Conservation (phyloP, 2,888 invertebrate species). For the Rhynchonema sp. region DNA sequence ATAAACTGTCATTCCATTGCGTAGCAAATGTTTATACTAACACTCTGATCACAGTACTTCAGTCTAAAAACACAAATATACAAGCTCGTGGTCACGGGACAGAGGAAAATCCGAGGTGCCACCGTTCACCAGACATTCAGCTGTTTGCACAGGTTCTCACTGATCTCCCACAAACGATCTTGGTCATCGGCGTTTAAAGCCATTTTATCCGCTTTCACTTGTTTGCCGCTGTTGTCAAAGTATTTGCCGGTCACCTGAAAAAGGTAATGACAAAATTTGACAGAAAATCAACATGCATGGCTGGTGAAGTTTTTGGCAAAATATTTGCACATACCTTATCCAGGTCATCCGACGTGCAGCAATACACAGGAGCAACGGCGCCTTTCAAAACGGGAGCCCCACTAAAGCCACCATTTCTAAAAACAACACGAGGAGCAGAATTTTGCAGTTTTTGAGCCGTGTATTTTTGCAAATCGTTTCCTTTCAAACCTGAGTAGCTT, state of each 20-base stretch:
- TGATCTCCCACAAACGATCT: constrained; percentile 5
- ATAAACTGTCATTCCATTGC: no score
- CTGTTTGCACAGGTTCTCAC: constrained; percentile 1
- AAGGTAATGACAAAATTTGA: not conserved
- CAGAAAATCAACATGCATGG: not conserved
- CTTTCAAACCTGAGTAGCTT: constrained; percentile 4
- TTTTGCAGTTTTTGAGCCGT: no score
- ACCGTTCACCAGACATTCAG: no score
- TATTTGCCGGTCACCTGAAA: constrained; percentile 3
- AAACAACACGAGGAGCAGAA: no score
- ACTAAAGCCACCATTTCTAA: constrained; percentile 2
- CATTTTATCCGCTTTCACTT: not conserved
- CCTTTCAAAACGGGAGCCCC: constrained; percentile 4
- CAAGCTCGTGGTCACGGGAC: no score
- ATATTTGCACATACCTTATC: not conserved
- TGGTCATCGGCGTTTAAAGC: not conserved
- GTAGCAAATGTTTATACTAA: no score
- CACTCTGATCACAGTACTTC: no score
- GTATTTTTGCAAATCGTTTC: no score
- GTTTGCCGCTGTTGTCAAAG: not conserved
- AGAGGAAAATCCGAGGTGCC: no score
- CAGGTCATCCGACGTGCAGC: not conserved
- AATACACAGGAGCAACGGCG: not conserved
- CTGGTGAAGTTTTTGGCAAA: not conserved
- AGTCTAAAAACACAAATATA: no score